Base-by-base conservation (phyloP, 2,797 vertebrate genomes). In the Hephaestus fuliginosus region DNA sequence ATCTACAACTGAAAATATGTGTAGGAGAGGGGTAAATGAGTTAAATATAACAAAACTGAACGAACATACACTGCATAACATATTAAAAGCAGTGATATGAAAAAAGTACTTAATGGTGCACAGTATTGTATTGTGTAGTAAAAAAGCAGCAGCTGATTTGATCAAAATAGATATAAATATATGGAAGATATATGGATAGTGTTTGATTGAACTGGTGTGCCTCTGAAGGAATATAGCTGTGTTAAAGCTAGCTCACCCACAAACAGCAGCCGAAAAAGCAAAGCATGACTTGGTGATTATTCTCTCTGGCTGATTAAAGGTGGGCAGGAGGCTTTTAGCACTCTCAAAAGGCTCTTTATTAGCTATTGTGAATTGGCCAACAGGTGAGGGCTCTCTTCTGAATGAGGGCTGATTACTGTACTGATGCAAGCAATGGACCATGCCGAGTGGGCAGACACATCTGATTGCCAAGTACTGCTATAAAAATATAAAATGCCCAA, bases 361-460 rank as follows among this genome's bases (percentile, higher is more conserved):
- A 69, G 56, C 68, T 43, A 58, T 74, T 66, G 71, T 76, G 76
- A 49, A 67, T 13, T 30, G 51, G 64, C 56, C 56, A 63, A 53
- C 58, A 77, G 71, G 55, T 76, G 81, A 74, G 51, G 65, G 41
- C 51, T 70, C 14, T 39, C 30, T 28, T 48, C 11, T 82, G 78
- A 87, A 82, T 82, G 64, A 75, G 48, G 41, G 17, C 70, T 78
- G 83, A 84, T 84, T 87, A 68, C 76, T 18, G 63, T 39, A 48
- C 85, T 41, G 83, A 79, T 73, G 78, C 78, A 83, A 86, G 84
- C 85, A 86, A 67, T 64, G 65, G 67, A 49, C 30, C 49, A 63
- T 43, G 64, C 66, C 9, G 20, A 62, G 57, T 69, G 70, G 73
- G 61, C 65, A 62, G 22, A 48, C 80, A 51, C 12, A 13, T 62